phyloP scores from a whole-genome alignment of 1,140 invertebrate genomes.

The Pogonognathellus flavescens region DNA sequence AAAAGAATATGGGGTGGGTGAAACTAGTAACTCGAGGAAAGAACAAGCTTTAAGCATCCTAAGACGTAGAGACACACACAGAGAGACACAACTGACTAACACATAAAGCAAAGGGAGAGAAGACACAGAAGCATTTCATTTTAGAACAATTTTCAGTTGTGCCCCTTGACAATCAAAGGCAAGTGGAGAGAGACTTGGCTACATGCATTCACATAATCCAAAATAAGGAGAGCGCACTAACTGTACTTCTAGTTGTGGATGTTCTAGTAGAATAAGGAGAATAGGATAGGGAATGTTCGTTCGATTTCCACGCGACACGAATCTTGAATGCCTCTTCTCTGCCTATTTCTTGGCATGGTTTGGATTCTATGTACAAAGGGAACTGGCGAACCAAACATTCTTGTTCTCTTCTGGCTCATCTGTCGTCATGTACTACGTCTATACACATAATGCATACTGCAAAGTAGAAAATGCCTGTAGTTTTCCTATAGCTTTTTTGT shows the following conservation, averaged over 20 bases:
- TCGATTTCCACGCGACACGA: slow-evolving; percentile 54
- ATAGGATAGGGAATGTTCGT: slow-evolving; percentile 36
- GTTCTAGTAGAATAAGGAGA: background rate
- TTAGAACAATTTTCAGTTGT: slow-evolving; percentile 62
- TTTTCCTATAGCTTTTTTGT: too few relatives aligned
- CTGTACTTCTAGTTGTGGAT: too few relatives aligned
- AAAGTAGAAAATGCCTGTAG: background rate
- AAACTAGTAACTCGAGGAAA: too few relatives aligned
- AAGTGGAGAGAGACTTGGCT: background rate
- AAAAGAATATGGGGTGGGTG: background rate
- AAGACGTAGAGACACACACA: too few relatives aligned
- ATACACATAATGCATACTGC: slow-evolving; percentile 1
- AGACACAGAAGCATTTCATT: slow-evolving; percentile 49
- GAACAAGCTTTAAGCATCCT: too few relatives aligned
- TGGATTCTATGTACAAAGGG: slow-evolving; percentile 16
- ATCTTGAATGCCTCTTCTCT: slow-evolving; percentile 49
- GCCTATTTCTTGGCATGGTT: slow-evolving; percentile 37
- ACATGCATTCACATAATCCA: slow-evolving; percentile 23
- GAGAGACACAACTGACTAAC: too few relatives aligned
- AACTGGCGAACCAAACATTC: slow-evolving; percentile 5
- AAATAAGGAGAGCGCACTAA: background rate
- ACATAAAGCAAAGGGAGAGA: too few relatives aligned
- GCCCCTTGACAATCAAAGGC: slow-evolving; percentile 61
- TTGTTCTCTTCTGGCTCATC: slow-evolving; percentile 36
- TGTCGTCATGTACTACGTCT: slow-evolving; percentile 10